Conservation (phyloP, 2,113 vertebrate genomes). For the Prolemur simus region DNA sequence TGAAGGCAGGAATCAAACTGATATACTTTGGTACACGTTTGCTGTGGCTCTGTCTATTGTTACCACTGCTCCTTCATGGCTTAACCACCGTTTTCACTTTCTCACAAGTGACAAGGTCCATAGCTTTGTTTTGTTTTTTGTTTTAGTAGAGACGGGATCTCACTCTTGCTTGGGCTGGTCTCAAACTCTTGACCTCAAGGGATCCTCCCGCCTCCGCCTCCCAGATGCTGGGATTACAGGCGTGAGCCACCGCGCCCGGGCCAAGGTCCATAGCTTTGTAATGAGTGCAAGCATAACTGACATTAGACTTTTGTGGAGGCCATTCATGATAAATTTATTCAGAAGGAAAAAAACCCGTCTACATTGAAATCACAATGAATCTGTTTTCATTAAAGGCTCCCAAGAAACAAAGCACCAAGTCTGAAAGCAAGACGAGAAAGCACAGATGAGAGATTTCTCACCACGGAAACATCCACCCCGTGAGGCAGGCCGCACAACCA, state of each 20-base stretch:
- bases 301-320: slow-evolving; percentile 81
- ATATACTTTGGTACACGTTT: slow-evolving; percentile 74
- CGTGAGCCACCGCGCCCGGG: too few relatives aligned
- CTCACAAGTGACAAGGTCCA: slow-evolving; percentile 78
- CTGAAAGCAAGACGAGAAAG: slow-evolving; percentile 46
- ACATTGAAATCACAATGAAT: slow-evolving; percentile 79
- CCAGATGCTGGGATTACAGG: too few relatives aligned
- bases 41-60: slow-evolving; percentile 71
- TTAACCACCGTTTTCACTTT: slow-evolving; percentile 78
- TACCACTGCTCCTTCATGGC: slow-evolving; percentile 67
- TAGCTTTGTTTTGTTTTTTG: slow-evolving; percentile 48
- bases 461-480: not conserved
- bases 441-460: slow-evolving; percentile 57
- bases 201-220: too few relatives aligned
- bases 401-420: slow-evolving; percentile 76
- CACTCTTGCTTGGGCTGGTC: too few relatives aligned
- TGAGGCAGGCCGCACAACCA: not conserved
- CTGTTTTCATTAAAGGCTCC: slow-evolving; percentile 79
- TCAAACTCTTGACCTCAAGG: too few relatives aligned
- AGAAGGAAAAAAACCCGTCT: slow-evolving; percentile 77
- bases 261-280: slow-evolving; percentile 74
- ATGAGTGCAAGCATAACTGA: slow-evolving; percentile 73
- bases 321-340: slow-evolving; percentile 80
- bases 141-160: too few relatives aligned
- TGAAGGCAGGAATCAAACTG: slow-evolving; percentile 47